Conservation (phyloP, 1,140 invertebrate species). For the Rhizoglyphus robini region DNA sequence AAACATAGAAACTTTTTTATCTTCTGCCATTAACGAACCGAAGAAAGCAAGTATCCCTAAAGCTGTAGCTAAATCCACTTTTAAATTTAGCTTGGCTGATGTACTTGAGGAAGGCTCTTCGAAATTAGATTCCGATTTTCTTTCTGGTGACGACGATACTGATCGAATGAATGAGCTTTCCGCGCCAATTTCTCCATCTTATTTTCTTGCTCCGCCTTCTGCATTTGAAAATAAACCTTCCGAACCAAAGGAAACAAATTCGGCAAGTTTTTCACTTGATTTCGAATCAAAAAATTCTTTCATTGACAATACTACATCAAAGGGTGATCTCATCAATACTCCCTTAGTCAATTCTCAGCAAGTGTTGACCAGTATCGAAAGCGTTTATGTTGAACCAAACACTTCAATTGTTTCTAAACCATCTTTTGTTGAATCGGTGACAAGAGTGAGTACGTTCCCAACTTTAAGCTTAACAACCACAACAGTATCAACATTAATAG, state of each 20-base stretch:
- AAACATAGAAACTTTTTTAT: neutral
- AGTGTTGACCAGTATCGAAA: neutral
- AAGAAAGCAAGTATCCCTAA: neutral
- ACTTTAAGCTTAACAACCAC: neutral
- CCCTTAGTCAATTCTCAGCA: neutral
- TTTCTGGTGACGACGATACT: neutral
- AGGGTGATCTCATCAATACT: neutral
- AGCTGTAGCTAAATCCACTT: neutral
- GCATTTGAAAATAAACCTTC: neutral
- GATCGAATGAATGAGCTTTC: neutral
- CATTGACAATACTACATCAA: neutral
- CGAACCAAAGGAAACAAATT: neutral
- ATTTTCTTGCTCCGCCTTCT: slow-evolving; percentile 12
- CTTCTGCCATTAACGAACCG: neutral
- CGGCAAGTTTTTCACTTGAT: too few relatives aligned
- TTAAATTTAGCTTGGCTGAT: neutral
- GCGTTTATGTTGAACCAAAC: neutral
- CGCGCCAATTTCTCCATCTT: slow-evolving; percentile 6
- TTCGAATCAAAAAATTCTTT: too few relatives aligned
- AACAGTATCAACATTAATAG: neutral
- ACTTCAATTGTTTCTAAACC: too few relatives aligned
- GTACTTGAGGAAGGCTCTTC: neutral
- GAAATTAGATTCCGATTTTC: neutral
- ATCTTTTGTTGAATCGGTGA: too few relatives aligned
- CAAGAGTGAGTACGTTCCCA: neutral